phyloP scores from a whole-genome alignment of 2,888 invertebrate genomes.

The Euclidia mi region DNA sequence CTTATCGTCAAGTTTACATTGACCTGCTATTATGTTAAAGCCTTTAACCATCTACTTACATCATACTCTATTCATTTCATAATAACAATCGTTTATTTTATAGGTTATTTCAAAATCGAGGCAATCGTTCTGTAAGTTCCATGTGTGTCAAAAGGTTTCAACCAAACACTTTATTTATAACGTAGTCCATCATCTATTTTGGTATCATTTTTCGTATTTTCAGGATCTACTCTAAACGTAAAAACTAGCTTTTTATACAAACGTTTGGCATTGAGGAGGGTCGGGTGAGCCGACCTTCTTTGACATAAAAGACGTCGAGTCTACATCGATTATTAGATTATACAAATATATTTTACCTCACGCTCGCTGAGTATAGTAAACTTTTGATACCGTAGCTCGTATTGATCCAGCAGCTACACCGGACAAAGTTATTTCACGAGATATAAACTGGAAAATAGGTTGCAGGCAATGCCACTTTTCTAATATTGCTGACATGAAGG shows the following conservation, averaged over 20 bases:
- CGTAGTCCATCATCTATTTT: slow-evolving; percentile 13
- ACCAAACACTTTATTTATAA: slow-evolving; percentile 10
- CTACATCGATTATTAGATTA: slow-evolving; percentile 35
- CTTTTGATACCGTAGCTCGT: slow-evolving; percentile 1
- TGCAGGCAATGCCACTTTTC: slow-evolving; percentile 17
- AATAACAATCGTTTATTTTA: too few species aligned
- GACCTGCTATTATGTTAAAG: too few species aligned
- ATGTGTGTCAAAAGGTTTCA: not conserved
- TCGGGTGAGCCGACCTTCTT: slow-evolving; percentile 26
- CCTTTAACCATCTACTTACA: too few species aligned
- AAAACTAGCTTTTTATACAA: slow-evolving; percentile 33
- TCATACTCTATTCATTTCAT: too few species aligned
- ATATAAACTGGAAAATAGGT: slow-evolving; percentile 28
- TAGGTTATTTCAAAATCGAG: too few species aligned
- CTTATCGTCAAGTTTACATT: too few species aligned
- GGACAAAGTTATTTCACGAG: slow-evolving; percentile 17
- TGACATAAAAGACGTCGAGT: slow-evolving; percentile 26
- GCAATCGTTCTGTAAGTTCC: not conserved
- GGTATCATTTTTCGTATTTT: slow-evolving; percentile 12
- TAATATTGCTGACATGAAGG: slow-evolving; percentile 20
- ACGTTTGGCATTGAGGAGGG: slow-evolving; percentile 39
- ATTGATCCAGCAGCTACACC: not conserved
- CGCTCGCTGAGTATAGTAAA: not conserved
- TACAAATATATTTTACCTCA: slow-evolving; percentile 26
- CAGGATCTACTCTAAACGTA: slow-evolving; percentile 22